Evolutionary conservation across 2,797 vertebrate genomes (phyloP).

Genomic region (Sebastes iracundus): DNA sequence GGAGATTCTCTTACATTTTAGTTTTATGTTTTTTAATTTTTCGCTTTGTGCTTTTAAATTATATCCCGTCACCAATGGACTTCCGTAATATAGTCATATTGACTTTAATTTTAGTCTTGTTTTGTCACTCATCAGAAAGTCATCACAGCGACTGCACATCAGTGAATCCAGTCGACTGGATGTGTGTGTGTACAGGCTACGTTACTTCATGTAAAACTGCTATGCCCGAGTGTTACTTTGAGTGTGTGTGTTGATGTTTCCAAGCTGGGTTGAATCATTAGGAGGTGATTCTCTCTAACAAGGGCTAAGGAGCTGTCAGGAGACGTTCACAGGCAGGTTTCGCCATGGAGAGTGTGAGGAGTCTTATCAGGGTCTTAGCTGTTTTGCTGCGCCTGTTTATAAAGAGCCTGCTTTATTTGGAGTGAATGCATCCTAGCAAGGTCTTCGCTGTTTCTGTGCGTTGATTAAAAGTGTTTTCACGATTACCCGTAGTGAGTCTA

Average conservation of each 20-base stretch:
- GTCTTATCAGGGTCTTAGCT: conserved; percentile 82
- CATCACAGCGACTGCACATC: conserved; percentile 3
- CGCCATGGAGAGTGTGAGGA: conserved; percentile 83
- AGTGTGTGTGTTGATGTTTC: conserved; percentile 74
- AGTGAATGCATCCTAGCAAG: conserved; percentile 83
- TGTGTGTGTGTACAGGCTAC: background rate
- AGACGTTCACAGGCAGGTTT: conserved; percentile 84
- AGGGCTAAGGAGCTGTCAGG: conserved; percentile 84
- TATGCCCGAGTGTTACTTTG: conserved; percentile 70
- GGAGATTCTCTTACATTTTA: background rate
- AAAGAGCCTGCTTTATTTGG: conserved; percentile 82
- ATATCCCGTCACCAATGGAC: no score
- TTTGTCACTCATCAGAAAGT: background rate
- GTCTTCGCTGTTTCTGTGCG: conserved; percentile 83
- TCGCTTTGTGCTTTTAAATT: background rate
- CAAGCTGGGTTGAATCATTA: conserved; percentile 83
- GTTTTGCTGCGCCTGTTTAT: conserved; percentile 81
- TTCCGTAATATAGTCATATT: background rate
- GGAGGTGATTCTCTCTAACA: conserved; percentile 81
- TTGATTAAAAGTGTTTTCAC: conserved; percentile 85
- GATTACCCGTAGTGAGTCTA: conserved; percentile 83
- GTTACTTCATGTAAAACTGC: conserved; percentile 57
- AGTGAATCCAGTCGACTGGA: conserved; percentile 34
- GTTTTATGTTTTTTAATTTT: background rate
- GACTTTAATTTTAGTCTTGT: background rate